Conservation (phyloP, 1,140 invertebrate species). For the Drosophila burlai region DNA sequence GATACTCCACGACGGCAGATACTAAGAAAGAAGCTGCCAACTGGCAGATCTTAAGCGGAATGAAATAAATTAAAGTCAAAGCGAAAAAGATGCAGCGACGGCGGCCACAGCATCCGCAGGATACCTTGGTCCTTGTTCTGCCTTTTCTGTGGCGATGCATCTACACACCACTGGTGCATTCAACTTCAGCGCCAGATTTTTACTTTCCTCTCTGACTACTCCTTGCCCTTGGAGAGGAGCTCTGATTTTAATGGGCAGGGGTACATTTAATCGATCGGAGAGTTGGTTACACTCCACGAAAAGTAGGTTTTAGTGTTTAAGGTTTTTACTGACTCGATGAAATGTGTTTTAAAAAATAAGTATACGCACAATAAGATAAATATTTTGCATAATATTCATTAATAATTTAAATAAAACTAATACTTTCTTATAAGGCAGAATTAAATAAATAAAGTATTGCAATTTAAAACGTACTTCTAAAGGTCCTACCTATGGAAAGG, state of each 20-base stretch:
- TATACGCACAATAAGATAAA: neutral
- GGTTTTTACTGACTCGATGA: neutral
- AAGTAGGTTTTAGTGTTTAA: neutral
- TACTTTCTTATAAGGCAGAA: too few relatives aligned
- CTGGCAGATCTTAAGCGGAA: constrained; percentile 46
- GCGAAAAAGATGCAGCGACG: constrained; percentile 7
- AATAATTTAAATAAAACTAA: too few relatives aligned
- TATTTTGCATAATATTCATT: neutral
- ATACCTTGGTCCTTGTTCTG: constrained; percentile 51
- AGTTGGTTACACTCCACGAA: neutral
- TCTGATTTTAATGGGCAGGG: constrained; percentile 12
- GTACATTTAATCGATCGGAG: constrained; percentile 16
- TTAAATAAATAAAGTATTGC: too few relatives aligned
- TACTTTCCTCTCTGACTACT: neutral
- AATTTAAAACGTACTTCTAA: neutral
- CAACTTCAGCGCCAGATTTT: constrained; percentile 60
- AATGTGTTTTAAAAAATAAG: neutral
- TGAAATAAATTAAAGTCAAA: constrained; percentile 51
- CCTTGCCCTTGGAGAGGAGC: constrained; percentile 52
- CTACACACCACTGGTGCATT: constrained; percentile 59
- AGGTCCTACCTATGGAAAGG: neutral
- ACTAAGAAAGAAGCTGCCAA: constrained; percentile 20
- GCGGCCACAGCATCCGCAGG: constrained; percentile 32
- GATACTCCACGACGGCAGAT: constrained; percentile 12
- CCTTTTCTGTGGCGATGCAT: constrained; percentile 30